These are phyloP conservation scores for Eutolmus rufibarbis DNA, from an alignment of 2,888 invertebrate species.

Conservation along the genomic window DNA sequence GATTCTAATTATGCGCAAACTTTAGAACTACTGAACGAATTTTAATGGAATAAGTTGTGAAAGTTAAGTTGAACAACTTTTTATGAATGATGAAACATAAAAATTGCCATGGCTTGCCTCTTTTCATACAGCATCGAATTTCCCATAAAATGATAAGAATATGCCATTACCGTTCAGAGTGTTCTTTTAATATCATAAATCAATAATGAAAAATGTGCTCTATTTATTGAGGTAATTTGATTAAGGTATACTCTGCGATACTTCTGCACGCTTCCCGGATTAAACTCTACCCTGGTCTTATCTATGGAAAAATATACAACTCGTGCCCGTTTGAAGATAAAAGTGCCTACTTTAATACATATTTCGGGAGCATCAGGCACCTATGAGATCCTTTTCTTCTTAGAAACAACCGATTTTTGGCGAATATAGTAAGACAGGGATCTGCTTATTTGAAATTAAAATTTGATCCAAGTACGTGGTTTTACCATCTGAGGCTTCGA, in stretches of 20 bases:
- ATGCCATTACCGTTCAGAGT: no score
- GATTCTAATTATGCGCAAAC: no score
- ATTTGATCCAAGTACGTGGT: not conserved
- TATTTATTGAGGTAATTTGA: not conserved
- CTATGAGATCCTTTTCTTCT: not conserved
- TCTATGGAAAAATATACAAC: not conserved
- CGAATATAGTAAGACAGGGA: not conserved
- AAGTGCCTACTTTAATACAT: not conserved
- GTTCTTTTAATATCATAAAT: not conserved
- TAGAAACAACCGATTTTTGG: not conserved
- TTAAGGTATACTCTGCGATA: not conserved
- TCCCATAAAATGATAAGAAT: no score
- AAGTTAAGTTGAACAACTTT: not conserved
- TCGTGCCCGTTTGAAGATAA: not conserved
- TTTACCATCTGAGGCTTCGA: not conserved
- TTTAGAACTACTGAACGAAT: no score
- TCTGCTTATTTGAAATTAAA: not conserved
- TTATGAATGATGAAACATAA: not conserved
- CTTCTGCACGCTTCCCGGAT: not conserved
- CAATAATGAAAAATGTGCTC: not conserved
- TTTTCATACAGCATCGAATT: no score
- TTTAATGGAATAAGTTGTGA: no score
- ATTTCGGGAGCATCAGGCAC: not conserved
- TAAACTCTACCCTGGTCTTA: not conserved
- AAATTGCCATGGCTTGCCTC: no score